Conservation (phyloP, 2,797 vertebrate genomes). For the Pteronotus mesoamericanus region DNA sequence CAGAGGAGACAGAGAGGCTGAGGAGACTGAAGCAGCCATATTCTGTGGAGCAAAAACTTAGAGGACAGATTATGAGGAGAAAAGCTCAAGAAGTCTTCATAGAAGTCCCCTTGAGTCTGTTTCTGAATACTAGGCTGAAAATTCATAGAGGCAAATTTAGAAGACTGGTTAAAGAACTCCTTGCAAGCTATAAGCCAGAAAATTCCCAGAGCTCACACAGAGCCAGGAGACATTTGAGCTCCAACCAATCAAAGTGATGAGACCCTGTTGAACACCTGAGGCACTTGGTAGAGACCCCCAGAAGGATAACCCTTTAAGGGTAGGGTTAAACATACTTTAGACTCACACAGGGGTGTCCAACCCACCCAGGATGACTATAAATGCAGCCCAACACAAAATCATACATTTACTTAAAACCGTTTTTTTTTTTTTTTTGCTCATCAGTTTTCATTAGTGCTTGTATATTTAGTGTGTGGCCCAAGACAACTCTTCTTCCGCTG, state of each 20-base stretch:
- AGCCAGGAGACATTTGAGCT: neutral
- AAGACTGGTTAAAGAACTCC: neutral
- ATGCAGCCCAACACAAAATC: no score
- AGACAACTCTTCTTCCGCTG: no score
- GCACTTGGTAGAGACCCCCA: neutral
- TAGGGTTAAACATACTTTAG: neutral
- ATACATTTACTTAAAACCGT: no score
- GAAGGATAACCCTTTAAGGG: neutral
- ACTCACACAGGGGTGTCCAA: no score
- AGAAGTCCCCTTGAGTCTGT: neutral
- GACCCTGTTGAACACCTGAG: neutral
- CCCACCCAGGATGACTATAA: no score
- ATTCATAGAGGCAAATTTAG: neutral
- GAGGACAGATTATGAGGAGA: neutral
- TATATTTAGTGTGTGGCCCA: no score
- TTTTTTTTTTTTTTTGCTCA: no score
- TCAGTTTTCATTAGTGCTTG: no score
- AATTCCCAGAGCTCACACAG: neutral
- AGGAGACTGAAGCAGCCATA: neutral
- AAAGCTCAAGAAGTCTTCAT: neutral
- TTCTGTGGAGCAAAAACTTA: neutral
- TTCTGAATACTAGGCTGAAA: neutral
- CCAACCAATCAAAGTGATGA: neutral
- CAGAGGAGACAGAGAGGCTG: neutral
- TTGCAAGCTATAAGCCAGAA: neutral